Conservation (phyloP, 2,113 vertebrate genomes). For the Siniperca knerii region DNA sequence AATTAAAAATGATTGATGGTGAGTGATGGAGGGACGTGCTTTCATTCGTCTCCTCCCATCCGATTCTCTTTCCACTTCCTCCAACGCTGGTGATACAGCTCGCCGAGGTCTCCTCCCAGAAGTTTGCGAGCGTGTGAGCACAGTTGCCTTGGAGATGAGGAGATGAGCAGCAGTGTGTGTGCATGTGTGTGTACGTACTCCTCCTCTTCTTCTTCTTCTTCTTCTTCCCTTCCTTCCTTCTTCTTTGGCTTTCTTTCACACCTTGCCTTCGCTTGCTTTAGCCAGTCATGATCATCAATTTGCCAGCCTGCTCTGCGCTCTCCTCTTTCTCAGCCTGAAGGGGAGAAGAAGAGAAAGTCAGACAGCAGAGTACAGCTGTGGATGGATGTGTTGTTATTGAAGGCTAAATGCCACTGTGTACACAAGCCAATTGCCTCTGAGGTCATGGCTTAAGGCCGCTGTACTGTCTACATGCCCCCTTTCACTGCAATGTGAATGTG, state of each 20-base stretch:
- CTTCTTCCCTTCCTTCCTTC: constrained; percentile 44
- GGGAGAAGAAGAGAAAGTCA: constrained; percentile 56
- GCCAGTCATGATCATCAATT: constrained; percentile 70
- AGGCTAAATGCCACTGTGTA: constrained; percentile 45
- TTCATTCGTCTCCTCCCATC: constrained; percentile 66
- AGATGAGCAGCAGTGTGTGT: constrained; percentile 65
- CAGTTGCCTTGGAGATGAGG: constrained; percentile 80
- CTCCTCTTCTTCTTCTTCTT: constrained; percentile 46
- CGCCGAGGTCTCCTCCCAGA: constrained; percentile 65
- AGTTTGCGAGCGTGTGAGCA: constrained; percentile 70
- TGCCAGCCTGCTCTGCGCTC: constrained; percentile 34
- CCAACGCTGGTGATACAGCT: constrained; percentile 54
- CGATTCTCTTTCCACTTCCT: constrained; percentile 56
- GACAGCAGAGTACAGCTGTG: constrained; percentile 12
- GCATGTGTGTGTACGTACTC: constrained; percentile 44
- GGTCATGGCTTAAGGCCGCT: constrained; percentile 55
- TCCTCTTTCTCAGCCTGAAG: constrained; percentile 62
- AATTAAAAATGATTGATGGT: constrained; percentile 53
- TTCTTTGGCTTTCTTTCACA: constrained; percentile 57
- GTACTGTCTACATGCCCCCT: constrained; percentile 42
- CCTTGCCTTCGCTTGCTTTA: constrained; percentile 58
- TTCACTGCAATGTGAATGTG: constrained; percentile 46
- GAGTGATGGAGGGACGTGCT: constrained; percentile 33
- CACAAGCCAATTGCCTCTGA: constrained; percentile 57
- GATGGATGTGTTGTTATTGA: constrained; percentile 42